Evolutionary conservation across 2,113 vertebrate genomes (phyloP).

Genomic region (Platysteira castanea): DNA sequence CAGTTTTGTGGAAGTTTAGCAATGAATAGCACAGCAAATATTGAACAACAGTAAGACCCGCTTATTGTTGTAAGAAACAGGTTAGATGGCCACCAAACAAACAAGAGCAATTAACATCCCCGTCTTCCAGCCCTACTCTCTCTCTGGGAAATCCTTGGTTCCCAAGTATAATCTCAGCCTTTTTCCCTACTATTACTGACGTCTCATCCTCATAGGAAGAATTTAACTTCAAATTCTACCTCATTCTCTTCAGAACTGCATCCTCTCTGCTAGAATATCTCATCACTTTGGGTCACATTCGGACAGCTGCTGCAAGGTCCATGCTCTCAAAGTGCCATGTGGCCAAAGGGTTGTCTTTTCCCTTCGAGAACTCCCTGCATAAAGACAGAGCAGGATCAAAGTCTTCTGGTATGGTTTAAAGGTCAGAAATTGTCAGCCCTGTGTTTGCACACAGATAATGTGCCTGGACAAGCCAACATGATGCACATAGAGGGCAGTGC

Average conservation of each 20-base stretch:
- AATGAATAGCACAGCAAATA: background rate
- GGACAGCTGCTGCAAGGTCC: background rate
- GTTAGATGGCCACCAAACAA: background rate
- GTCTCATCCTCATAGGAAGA: background rate
- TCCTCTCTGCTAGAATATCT: background rate
- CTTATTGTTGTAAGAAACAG: background rate
- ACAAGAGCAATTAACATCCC: background rate
- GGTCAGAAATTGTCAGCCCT: background rate
- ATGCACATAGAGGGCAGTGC: background rate
- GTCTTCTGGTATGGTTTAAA: background rate
- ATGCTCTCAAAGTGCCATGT: background rate
- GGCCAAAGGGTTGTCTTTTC: background rate
- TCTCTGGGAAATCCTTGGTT: background rate
- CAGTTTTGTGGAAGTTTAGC: background rate
- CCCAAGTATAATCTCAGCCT: background rate
- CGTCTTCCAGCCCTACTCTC: background rate
- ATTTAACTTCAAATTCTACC: background rate
- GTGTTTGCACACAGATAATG: background rate
- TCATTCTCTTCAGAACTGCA: background rate
- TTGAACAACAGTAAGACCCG: background rate
- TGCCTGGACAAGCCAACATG: background rate
- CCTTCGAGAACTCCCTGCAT: background rate
- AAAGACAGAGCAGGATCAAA: background rate
- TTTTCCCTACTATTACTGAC: background rate
- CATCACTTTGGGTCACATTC: background rate